Evolutionary conservation across 2,113 vertebrate species (phyloP).

Genomic region (Pungitius pungitius): DNA sequence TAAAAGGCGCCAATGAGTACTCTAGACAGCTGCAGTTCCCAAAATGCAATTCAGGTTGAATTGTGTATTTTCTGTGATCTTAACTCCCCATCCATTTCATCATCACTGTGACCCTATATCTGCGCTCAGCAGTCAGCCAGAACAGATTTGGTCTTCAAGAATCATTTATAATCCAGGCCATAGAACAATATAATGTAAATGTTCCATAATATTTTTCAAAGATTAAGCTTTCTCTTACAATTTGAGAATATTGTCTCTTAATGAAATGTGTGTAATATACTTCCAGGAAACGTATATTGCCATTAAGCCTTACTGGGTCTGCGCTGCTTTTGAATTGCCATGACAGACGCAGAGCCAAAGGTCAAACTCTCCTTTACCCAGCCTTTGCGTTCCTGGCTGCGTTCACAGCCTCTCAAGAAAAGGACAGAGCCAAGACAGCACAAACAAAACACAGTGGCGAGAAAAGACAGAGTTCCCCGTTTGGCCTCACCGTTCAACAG

Average conservation of each 20-base stretch:
- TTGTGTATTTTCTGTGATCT: constrained; percentile 39
- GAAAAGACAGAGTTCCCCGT: constrained; percentile 22
- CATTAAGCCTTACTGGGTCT: neutral
- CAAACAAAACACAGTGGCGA: constrained; percentile 20
- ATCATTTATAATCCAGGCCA: constrained; percentile 14
- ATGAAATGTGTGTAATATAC: neutral
- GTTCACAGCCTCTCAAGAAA: neutral
- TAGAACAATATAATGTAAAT: neutral
- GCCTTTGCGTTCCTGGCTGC: neutral
- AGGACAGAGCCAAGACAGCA: constrained; percentile 16
- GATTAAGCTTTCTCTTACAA: neutral
- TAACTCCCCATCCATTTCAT: constrained; percentile 36
- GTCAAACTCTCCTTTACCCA: constrained; percentile 18
- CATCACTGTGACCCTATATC: constrained; percentile 43
- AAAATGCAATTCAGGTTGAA: constrained; percentile 46
- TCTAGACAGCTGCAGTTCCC: constrained; percentile 12
- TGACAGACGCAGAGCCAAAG: constrained; percentile 7
- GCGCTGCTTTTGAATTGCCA: constrained; percentile 1
- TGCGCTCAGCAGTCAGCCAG: constrained; percentile 50
- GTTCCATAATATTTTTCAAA: neutral
- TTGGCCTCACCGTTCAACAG: constrained; percentile 39
- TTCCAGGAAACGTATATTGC: neutral
- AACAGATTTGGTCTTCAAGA: constrained; percentile 47
- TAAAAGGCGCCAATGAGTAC: constrained; percentile 17
- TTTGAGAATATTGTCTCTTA: neutral